Base-by-base conservation (phyloP, 2,888 invertebrate genomes). In the Cenopis cana region DNA sequence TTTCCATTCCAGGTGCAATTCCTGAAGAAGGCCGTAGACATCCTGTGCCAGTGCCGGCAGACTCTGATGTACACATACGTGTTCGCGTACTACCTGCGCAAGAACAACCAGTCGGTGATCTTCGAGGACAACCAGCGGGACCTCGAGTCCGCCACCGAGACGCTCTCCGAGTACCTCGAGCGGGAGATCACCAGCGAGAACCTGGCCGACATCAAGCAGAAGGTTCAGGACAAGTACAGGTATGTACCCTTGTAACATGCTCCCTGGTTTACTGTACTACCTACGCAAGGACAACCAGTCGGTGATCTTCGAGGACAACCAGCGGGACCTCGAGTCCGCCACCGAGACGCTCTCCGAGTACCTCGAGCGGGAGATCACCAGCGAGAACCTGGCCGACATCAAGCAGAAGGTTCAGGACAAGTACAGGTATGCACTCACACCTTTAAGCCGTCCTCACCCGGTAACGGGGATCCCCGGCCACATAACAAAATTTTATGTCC, bases 21-120 rank as follows among this genome's bases (percentile, higher is more conserved):
- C 93, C 94, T 99, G 82, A 98, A 98, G 93, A 98, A 98, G 90
- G 99, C 99, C 70, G 98, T 99, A 84, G 98, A 98, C 93, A 98
- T 98, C 88, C 94, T 99, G 74, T 99, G 98, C 93, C 97, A 97
- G 90, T 99, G 99, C 94, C 95, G 99, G 77, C 98, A 99, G 91
- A 99, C 99, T 18, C 95, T 99, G 69, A 99, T 99, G 99, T 99
- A 98, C 94, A 99, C 99, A 62, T 99, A 99, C 90, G 99, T 99
- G 79, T 99, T 99, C 95, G 99, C 99, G 82, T 99, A 98, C 94
- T 99, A 99, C 93, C 95, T 99, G 87, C 96, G 96, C 90, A 98
- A 98, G 94, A 99, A 98, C 94, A 99, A 99, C 94, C 99, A 99
- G 94, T 98, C 98, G 83, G 97, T 98, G 92, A 99, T 99, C 89